phyloP scores from a whole-genome alignment of 2,113 vertebrate species.

The Eudyptes chrysolophus region DNA sequence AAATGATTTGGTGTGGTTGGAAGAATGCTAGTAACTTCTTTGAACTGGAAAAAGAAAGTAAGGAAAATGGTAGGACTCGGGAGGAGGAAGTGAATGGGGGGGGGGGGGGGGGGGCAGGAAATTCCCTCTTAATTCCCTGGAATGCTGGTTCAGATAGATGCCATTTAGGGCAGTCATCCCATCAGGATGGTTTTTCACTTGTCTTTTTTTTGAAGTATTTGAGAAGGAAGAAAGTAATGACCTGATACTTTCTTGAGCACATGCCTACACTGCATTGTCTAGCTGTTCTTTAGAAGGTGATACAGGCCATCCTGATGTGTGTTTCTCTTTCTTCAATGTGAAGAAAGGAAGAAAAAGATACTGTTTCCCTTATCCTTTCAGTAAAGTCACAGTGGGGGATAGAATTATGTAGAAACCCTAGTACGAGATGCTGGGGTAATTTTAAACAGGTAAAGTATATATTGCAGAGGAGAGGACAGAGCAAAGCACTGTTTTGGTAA shows the following conservation, averaged over 20 bases:
- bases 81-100: background rate
- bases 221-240: background rate
- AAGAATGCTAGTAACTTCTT: background rate
- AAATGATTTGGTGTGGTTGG: background rate
- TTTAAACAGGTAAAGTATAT: background rate
- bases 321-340: background rate
- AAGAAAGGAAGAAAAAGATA: background rate
- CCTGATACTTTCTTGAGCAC: background rate
- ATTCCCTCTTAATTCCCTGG: background rate
- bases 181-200: background rate
- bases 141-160: background rate
- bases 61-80: background rate
- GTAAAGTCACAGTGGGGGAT: background rate
- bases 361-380: background rate
- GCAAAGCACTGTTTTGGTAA: background rate
- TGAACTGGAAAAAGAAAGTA: background rate
- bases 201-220: background rate
- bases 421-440: background rate
- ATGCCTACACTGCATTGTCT: background rate
- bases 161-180: background rate
- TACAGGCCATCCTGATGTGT: background rate
- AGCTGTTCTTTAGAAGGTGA: background rate
- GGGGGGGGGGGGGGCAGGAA: no score
- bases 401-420: background rate
- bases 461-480: background rate